Base-by-base conservation (phyloP, 2,113 vertebrate genomes). In the Callionymus lyra region DNA sequence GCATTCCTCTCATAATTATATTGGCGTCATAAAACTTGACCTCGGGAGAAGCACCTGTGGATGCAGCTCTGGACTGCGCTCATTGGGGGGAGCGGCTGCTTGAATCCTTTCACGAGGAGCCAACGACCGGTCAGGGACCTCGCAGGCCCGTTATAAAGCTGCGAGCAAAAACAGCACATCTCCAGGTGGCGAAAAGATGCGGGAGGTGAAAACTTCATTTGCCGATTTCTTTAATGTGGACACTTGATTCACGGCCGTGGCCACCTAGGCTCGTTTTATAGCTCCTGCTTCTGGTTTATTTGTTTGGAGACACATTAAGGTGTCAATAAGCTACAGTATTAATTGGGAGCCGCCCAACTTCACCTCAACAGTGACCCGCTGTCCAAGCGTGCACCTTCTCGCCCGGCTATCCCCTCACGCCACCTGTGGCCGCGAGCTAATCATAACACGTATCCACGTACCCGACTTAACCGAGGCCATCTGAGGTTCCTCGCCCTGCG, bases 141-240 rank as follows among this genome's bases (percentile, higher is more conserved):
- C 56, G 52, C 59, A 38, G 36, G 67, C 57, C 71, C 71, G 53
- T 68, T 70, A 74, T 80, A 72, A 82, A 84, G 82, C 76, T 65
- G 72, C 51, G 74, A 71, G 59, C 50, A 69, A 81, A 81, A 70
- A 53, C 72, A 70, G 72, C 72, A 69, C 54, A 41, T 67, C 58
- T 31, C 42, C 55, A 42, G 59, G 45, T 56, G 44, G 40, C 11
- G 31, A 44, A 21, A 47, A 64, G 21, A 27, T 27, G 21, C 21
- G 8, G 21, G 21, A 27, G 21, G 21, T 27, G 21, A 27, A 27
- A 27, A 8, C 21, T 8, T 27, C 21, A 27, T 27, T 27, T 8
- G 21, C 21, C 8, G 21, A 27, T 27, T 5, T 27, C 21, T 27
- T 27, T 27, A 27, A 27, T 27, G 21, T 8, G 21, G 21, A 27